phyloP scores from a whole-genome alignment of 1,140 invertebrate genomes.

The Euwallacea fornicatus region DNA sequence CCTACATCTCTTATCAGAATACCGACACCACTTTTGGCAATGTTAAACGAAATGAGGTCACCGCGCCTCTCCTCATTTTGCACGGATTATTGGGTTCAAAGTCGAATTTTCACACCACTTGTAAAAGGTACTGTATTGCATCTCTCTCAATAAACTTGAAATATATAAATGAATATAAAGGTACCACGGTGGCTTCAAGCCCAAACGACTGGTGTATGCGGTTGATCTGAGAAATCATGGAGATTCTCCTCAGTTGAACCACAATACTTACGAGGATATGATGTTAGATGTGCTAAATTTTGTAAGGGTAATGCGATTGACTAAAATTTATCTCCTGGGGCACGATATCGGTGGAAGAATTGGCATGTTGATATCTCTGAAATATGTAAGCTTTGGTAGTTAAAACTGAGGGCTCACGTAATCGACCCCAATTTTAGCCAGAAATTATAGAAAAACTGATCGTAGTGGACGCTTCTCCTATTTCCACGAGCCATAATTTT shows the following conservation, averaged over 20 bases:
- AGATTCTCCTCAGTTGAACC: slow-evolving; percentile 75
- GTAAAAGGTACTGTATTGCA: slow-evolving; percentile 61
- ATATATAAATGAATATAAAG: slow-evolving; percentile 1
- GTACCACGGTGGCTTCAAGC: slow-evolving; percentile 59
- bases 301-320: slow-evolving; percentile 62
- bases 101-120: slow-evolving; percentile 79
- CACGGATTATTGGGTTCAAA: slow-evolving; percentile 87
- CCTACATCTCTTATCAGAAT: slow-evolving; percentile 42
- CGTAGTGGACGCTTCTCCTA: slow-evolving; percentile 83
- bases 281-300: slow-evolving; percentile 71
- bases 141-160: background rate
- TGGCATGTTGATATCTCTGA: slow-evolving; percentile 77
- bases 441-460: slow-evolving; percentile 76
- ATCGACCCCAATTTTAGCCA: slow-evolving; percentile 61
- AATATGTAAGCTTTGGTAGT: slow-evolving; percentile 46
- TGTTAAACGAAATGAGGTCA: slow-evolving; percentile 8
- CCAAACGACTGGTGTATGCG: slow-evolving; percentile 66
- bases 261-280: slow-evolving; percentile 73
- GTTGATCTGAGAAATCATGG: slow-evolving; percentile 92
- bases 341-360: slow-evolving; percentile 90
- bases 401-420: background rate
- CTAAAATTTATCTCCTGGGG: slow-evolving; percentile 72
- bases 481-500: slow-evolving; percentile 63
- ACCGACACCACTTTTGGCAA: slow-evolving; percentile 28
- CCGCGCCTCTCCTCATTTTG: slow-evolving; percentile 35